Evolutionary conservation across 2,888 invertebrate genomes (phyloP).

Genomic region (Blastobasis lacticolella): DNA sequence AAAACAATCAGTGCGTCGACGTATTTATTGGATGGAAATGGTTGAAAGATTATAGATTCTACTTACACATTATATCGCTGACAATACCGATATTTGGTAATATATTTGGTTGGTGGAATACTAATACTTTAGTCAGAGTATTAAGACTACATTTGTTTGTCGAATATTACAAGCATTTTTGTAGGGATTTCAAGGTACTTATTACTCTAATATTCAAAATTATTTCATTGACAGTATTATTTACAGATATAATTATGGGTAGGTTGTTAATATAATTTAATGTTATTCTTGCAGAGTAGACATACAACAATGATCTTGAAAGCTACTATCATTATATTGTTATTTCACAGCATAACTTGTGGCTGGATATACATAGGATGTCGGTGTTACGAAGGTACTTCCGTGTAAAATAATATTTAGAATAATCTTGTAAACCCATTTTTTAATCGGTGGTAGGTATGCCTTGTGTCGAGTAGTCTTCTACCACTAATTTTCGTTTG

Average conservation of each 20-base stretch:
- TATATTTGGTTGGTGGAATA: neutral
- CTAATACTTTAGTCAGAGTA: neutral
- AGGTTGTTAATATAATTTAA: no score
- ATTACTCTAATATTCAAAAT: no score
- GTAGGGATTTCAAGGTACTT: neutral
- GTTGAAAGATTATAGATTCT: neutral
- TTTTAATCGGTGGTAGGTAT: no score
- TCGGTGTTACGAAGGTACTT: no score
- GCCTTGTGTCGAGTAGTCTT: no score
- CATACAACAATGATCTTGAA: slow-evolving; percentile 33
- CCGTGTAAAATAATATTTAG: no score
- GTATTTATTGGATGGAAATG: no score
- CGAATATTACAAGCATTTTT: neutral
- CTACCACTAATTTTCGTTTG: no score
- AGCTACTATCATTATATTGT: slow-evolving; percentile 26
- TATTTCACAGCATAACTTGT: slow-evolving; percentile 40
- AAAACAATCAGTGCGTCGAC: no score
- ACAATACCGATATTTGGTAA: neutral
- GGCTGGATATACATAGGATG: slow-evolving; percentile 33
- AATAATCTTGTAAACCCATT: no score
- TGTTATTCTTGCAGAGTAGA: slow-evolving; percentile 32
- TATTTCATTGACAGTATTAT: no score
- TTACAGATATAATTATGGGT: no score
- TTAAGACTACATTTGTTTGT: slow-evolving; percentile 1
- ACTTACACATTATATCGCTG: neutral